Conservation (phyloP, 2,113 vertebrate genomes). For the cattle (Bos taurus) region ARS-UCD2.0 NC_037334.1:8344501-8345000, state of each 20-base stretch:
- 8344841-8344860: not conserved
- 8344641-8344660: not conserved
- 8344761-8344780: not conserved
- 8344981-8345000: not conserved
- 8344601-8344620: not conserved
- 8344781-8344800: not conserved
- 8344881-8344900: not conserved
- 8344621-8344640: rapidly evolving
- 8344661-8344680: not conserved
- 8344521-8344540: not conserved
- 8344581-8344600: not conserved
- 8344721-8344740: too few species aligned
- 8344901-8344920: too few species aligned
- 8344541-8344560: not conserved
- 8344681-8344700: not conserved
- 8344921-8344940: not conserved
- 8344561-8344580: not conserved
- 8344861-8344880: not conserved
- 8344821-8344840: not conserved
- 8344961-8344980: not conserved
- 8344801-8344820: not conserved
- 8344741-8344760: too few species aligned
- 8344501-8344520: not conserved
- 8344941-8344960: rapidly evolving
- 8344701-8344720: not conserved